Base-by-base conservation (phyloP, 1,140 invertebrate genomes). In the Halyomorpha halys region DNA sequence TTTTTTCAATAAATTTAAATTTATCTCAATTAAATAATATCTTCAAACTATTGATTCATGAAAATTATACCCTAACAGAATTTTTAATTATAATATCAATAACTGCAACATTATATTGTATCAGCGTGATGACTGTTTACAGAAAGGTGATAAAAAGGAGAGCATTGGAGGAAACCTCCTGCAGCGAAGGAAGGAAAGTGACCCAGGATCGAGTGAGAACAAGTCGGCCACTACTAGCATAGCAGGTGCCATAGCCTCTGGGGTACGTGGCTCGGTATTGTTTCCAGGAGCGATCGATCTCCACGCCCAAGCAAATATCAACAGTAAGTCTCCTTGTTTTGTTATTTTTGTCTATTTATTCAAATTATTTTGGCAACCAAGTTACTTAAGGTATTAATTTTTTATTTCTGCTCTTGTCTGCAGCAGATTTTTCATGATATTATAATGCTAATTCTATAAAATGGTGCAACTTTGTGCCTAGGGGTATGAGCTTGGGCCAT, bases 251-350 rank as follows among this genome's bases (percentile, higher is more conserved):
- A 66, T 71, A 11, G 68, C 69, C 14, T 66, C 68, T 3, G 53
- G 61, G 30, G 69, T 70, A 23, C 61, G 66, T 34, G 65, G 68
- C 18, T 70, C 69, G 11, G 65, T 70, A 2, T 27, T 71, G 3
- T 70, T 71, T 49, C 70, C 70, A 34, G 70, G 69, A 5, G 66
- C 68, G 16, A 69, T 70, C 51, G 18, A 19, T 56, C 23, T 56
- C 15, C 53, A 56, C 15, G 18, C 19, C 9, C 53, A 56, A 56
- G 18, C 53, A 6, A 39, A 39, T 9, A 39, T 39, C 13, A 39
- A 39, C 34, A 39, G 34, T 39, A 3, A 39, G 34, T 39, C 4
- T 39, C 13, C 8, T 30, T 30, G 27, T 56, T 18, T 56, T 4
- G 15, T 56, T 5, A 18, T 18, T 4, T 49, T 49, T 18, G 54